Evolutionary conservation across 2,797 vertebrate species (phyloP).

Genomic region (Siniperca undulata): DNA sequence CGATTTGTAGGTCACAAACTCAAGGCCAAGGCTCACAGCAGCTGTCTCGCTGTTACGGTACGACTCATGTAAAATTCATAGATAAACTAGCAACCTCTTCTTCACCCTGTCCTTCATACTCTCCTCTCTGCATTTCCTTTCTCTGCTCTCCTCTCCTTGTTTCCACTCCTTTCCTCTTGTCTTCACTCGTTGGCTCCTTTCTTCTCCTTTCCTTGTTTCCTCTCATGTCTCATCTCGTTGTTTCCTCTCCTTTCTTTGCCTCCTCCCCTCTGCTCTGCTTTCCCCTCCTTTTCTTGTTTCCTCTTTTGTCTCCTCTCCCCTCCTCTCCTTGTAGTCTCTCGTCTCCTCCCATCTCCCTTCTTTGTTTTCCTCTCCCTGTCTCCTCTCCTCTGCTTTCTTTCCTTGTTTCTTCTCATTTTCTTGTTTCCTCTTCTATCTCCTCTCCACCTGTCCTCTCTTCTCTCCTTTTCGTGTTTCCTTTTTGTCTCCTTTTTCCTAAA

Average conservation of each 20-base stretch:
- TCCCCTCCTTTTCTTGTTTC: not conserved
- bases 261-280: not conserved
- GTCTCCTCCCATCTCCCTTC: too few relatives aligned
- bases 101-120: not conserved
- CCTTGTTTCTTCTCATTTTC: not conserved
- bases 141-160: not conserved
- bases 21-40: conserved; percentile 25
- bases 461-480: not conserved
- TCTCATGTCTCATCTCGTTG: not conserved
- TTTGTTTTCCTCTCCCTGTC: not conserved
- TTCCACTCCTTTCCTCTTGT: not conserved
- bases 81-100: conserved; percentile 16
- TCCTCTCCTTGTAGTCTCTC: not conserved
- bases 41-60: not conserved
- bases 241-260: not conserved
- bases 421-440: not conserved
- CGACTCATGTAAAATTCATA: conserved; percentile 40
- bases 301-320: not conserved
- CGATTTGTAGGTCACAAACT: not conserved
- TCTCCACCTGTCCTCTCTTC: not conserved
- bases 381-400: not conserved
- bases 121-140: not conserved
- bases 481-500: not conserved
- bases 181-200: not conserved
- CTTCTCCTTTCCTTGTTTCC: not conserved